Percentiles rank a stretch among this genome's conserved stretches.
Conservation (phyloP, 2,113 vertebrate genomes). For the Brachypteracias leptosomus region DNA sequence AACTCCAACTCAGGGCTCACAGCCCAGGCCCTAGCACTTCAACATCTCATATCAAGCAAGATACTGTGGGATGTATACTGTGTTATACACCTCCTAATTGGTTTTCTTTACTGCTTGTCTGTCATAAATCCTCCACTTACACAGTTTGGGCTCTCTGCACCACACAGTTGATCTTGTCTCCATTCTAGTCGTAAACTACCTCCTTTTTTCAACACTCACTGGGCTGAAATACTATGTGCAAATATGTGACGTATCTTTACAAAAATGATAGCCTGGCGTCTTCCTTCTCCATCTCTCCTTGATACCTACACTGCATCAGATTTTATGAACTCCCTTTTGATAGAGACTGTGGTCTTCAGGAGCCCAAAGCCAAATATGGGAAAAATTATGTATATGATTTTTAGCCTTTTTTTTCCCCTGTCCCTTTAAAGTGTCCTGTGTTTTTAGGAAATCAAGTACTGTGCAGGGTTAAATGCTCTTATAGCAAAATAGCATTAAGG, state of each 20-base stretch:
- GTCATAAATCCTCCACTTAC: rapidly evolving
- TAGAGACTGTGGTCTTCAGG: background rate
- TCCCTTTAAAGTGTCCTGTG: background rate
- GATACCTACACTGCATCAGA: background rate
- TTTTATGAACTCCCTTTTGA: background rate
- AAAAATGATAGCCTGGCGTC: background rate
- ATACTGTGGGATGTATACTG: background rate
- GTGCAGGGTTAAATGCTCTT: background rate
- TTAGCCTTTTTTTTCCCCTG: no score
- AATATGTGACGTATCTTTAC: no score
- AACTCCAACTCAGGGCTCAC: no score
- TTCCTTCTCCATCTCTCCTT: background rate
- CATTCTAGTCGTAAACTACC: background rate
- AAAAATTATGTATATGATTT: background rate
- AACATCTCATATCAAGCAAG: background rate
- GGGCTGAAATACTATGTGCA: background rate
- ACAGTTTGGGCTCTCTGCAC: background rate
- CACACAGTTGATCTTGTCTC: no score
- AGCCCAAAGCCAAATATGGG: background rate
- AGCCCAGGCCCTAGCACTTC: no score
- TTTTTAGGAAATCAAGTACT: background rate
- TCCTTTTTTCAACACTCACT: background rate
- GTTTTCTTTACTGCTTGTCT: background rate
- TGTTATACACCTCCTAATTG: background rate
- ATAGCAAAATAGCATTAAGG: background rate